A percentile compares a stretch with the other conserved stretches of the same genome.
phyloP scores from a whole-genome alignment of 2,797 vertebrate species.

The Cuculus canorus region DNA sequence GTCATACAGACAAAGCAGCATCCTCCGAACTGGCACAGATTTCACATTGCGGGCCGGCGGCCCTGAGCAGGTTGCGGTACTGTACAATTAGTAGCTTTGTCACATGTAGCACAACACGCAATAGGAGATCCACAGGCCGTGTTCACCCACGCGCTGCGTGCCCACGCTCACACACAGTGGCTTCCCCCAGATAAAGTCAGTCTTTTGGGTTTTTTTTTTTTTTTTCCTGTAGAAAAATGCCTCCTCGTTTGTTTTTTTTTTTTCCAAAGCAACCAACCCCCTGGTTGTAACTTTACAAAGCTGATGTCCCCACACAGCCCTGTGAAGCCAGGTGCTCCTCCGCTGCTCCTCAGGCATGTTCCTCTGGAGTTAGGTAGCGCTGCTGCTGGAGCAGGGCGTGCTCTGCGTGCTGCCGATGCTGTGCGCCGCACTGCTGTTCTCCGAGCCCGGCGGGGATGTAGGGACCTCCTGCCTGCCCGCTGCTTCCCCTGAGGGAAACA shows the following conservation, averaged over 20 bases:
- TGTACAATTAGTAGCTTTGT: constrained; percentile 77
- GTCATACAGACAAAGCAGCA: constrained; percentile 79
- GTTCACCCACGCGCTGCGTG: constrained; percentile 44
- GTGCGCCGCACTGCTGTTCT: constrained; percentile 94
- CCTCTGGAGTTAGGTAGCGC: constrained; percentile 77
- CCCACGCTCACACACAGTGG: constrained; percentile 51
- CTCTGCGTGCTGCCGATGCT: constrained; percentile 97
- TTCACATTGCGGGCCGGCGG: constrained; percentile 78
- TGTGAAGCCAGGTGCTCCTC: constrained; percentile 11
- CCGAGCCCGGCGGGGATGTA: constrained; percentile 84
- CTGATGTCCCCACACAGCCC: constrained; percentile 37
- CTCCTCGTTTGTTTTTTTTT: constrained; percentile 31
- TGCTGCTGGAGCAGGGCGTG: constrained; percentile 91
- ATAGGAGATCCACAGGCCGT: constrained; percentile 60
- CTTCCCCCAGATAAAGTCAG: constrained; percentile 52
- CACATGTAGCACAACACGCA: constrained; percentile 64
- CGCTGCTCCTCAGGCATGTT: not conserved
- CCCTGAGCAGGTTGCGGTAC: constrained; percentile 67
- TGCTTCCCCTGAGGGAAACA: constrained; percentile 79
- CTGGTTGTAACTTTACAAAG: constrained; percentile 58
- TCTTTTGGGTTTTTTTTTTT: not conserved
- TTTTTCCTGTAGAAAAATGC: not conserved
- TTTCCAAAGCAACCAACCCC: constrained; percentile 50
- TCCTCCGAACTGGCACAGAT: constrained; percentile 74
- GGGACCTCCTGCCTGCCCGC: constrained; percentile 83